Percentiles rank a stretch among this genome's conserved stretches.
These are phyloP conservation scores for Caranx melampygus DNA, from an alignment of 2,113 vertebrate genomes.

Conservation along the genomic window DNA sequence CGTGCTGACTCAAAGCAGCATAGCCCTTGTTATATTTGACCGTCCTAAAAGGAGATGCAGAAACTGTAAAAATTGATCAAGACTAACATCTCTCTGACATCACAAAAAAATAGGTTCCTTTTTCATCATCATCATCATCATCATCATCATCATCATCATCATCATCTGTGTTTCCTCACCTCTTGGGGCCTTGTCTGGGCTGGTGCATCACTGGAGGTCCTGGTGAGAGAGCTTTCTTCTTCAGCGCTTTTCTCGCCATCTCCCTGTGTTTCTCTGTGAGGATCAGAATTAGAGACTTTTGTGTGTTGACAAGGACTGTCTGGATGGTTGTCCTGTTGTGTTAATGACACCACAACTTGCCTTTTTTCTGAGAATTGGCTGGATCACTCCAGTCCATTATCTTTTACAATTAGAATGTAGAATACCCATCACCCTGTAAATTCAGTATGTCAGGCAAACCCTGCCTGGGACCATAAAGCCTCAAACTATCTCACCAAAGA, in stretches of 20 bases:
- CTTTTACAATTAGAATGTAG: not conserved
- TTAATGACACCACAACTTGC: not conserved
- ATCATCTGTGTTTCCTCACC: slow-evolving; percentile 76
- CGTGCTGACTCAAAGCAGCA: slow-evolving; percentile 89
- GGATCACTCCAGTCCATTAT: not conserved
- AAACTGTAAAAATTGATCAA: not conserved
- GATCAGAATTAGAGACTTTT: slow-evolving; percentile 33
- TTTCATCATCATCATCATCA: not conserved
- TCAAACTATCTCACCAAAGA: not conserved
- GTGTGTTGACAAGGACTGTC: not conserved
- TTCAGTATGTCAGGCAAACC: no score
- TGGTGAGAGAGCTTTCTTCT: slow-evolving; percentile 89
- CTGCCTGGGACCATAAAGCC: not conserved
- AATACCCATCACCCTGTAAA: no score
- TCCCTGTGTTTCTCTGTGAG: slow-evolving; percentile 90
- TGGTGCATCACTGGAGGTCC: slow-evolving; percentile 79
- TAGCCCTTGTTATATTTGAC: slow-evolving; percentile 97
- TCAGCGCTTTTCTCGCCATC: slow-evolving; percentile 89
- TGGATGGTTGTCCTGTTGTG: not conserved
- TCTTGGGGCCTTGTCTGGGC: slow-evolving; percentile 84
- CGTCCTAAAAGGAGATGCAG: slow-evolving; percentile 67
- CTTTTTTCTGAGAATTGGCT: not conserved
- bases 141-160: no score
- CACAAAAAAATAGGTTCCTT: not conserved
- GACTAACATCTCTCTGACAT: not conserved